A percentile compares a stretch with the other conserved stretches of the same genome.
Evolutionary conservation across 1,140 invertebrate genomes (phyloP).

Genomic region (Drosophila nasuta): DNA sequence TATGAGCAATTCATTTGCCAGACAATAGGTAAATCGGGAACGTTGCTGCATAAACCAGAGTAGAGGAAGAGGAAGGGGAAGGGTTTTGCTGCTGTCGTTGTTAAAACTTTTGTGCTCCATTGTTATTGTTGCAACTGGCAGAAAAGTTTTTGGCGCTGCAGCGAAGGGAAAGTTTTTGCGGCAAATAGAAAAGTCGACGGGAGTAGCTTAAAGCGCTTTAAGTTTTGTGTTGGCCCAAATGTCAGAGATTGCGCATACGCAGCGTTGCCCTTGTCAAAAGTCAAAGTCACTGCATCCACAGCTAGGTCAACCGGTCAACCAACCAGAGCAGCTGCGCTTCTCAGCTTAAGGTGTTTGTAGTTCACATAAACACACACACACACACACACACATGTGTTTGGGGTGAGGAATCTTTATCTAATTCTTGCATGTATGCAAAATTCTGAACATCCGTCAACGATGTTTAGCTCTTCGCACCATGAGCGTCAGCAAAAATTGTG

Average conservation of each 20-base stretch:
- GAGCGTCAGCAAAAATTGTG: slow-evolving; percentile 58
- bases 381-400: background rate
- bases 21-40: slow-evolving; percentile 43
- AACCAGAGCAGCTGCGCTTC: slow-evolving; percentile 4
- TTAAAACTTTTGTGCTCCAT: slow-evolving; percentile 68
- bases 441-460: slow-evolving; percentile 21
- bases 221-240: slow-evolving; percentile 56
- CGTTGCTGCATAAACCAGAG: slow-evolving; percentile 14
- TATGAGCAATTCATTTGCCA: slow-evolving; percentile 54
- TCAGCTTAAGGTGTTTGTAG: slow-evolving; percentile 10
- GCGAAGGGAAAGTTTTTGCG: slow-evolving; percentile 42
- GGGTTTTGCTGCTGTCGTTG: slow-evolving; percentile 5
- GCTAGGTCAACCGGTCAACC: slow-evolving; percentile 12
- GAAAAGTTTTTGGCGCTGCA: slow-evolving; percentile 56
- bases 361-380: background rate
- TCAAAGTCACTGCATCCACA: slow-evolving; percentile 50
- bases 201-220: slow-evolving; percentile 69
- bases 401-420: slow-evolving; percentile 4
- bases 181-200: slow-evolving; percentile 43
- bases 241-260: slow-evolving; percentile 69
- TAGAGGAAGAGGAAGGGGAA: background rate
- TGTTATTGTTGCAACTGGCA: slow-evolving; percentile 70
- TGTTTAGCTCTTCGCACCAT: slow-evolving; percentile 10
- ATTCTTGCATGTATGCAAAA: slow-evolving; percentile 41
- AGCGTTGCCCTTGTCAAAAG: slow-evolving; percentile 40